Percentiles rank a stretch among this genome's conserved stretches.
These are phyloP conservation scores for Diplodus sargus DNA, from an alignment of 2,797 vertebrate species.

Conservation along the genomic window DNA sequence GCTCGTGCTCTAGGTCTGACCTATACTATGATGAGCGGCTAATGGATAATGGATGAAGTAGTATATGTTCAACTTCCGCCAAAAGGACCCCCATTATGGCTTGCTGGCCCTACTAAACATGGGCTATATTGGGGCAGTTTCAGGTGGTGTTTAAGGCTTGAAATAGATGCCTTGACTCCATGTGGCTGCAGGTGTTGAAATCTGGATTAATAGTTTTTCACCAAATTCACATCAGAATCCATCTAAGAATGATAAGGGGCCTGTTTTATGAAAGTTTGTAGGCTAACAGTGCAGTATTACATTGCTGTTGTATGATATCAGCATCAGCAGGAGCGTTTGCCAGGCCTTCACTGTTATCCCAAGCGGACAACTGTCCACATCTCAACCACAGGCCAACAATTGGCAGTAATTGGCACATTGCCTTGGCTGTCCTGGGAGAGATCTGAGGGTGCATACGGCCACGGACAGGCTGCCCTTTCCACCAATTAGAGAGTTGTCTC, in stretches of 20 bases:
- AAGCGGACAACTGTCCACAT: slow-evolving; percentile 87
- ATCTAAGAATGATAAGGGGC: slow-evolving; percentile 8
- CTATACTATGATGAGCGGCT: slow-evolving; percentile 75
- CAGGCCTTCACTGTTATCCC: slow-evolving; percentile 78
- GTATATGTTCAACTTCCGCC: slow-evolving; percentile 74
- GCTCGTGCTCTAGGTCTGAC: slow-evolving; percentile 78
- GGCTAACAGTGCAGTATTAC: slow-evolving; percentile 36
- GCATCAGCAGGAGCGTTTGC: slow-evolving; percentile 67
- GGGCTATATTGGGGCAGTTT: slow-evolving; percentile 52
- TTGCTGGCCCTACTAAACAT: slow-evolving; percentile 72
- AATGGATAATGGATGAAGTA: slow-evolving; percentile 84
- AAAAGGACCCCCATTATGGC: slow-evolving; percentile 68
- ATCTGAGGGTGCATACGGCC: slow-evolving; percentile 80
- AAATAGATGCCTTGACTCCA: slow-evolving; percentile 18
- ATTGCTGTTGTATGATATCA: slow-evolving; percentile 65
- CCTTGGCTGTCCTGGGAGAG: slow-evolving; percentile 85
- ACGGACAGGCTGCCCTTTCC: slow-evolving; percentile 86
- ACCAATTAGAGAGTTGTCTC: slow-evolving; percentile 86
- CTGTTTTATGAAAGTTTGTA: slow-evolving; percentile 37
- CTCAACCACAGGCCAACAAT: slow-evolving; percentile 86
- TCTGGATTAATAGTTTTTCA: not conserved
- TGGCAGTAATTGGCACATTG: slow-evolving; percentile 89
- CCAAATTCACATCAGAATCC: not conserved
- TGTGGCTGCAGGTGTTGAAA: not conserved
- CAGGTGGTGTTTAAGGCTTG: slow-evolving; percentile 54